Evolutionary conservation across 2,888 invertebrate genomes (phyloP).

Genomic region (Pomacea canaliculata): DNA sequence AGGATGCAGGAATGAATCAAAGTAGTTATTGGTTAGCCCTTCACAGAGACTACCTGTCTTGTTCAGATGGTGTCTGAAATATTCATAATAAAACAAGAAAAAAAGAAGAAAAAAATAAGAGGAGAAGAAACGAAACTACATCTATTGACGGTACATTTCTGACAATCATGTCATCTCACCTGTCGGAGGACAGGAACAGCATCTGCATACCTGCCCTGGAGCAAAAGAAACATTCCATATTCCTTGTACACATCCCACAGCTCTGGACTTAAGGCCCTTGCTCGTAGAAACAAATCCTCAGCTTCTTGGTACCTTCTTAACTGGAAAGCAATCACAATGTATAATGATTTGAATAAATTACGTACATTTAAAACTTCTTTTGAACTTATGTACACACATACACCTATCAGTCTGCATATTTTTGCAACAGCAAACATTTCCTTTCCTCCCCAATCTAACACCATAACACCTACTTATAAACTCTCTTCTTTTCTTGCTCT

Average conservation of each 20-base stretch:
- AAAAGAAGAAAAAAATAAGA: too few relatives aligned
- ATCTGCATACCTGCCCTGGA: constrained; percentile 40
- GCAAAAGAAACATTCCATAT: constrained; percentile 52
- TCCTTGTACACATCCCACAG: constrained; percentile 59
- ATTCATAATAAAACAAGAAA: too few relatives aligned
- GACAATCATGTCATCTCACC: constrained; percentile 32
- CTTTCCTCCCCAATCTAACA: too few relatives aligned
- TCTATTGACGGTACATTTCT: background rate
- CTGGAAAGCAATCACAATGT: constrained; percentile 34
- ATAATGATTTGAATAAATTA: background rate
- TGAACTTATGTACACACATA: background rate
- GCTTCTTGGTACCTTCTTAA: constrained; percentile 41
- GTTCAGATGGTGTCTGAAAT: too few relatives aligned
- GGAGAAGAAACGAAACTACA: background rate
- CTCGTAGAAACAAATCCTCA: constrained; percentile 42
- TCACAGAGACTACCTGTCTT: too few relatives aligned
- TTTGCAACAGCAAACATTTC: background rate
- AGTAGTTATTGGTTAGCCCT: too few relatives aligned
- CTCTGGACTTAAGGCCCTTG: constrained; percentile 46
- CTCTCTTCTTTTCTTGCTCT: too few relatives aligned
- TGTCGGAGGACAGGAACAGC: constrained; percentile 49
- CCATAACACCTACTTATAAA: too few relatives aligned
- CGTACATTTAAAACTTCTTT: too few relatives aligned
- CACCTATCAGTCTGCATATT: background rate
- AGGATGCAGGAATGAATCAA: too few relatives aligned